Base-by-base conservation (phyloP, 2,888 invertebrate species). In the Megaustenia siamemsis region DNA sequence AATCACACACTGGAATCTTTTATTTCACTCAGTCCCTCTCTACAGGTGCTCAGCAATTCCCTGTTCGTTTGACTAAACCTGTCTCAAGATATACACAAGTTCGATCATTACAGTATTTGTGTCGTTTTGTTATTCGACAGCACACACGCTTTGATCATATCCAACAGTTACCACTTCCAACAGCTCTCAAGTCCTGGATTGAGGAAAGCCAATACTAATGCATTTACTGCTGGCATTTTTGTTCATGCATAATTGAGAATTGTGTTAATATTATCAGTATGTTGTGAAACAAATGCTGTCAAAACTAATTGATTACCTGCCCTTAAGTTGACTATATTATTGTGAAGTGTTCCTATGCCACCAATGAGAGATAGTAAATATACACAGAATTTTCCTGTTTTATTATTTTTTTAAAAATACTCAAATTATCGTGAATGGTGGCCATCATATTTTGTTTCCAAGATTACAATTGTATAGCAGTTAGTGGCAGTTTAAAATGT, bases 51-150 rank as follows among this genome's bases (percentile, higher is more conserved):
- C 96, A 96, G 18, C 96, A 96, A 85, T 96, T 96, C 94, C 96
- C 96, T 12, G 96, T 97, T 38, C 95, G 96, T 86, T 94, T 97
- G 45, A 96, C 96, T 43, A 96, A 96, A 92, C 97, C 97, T 15
- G 95, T 97, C 49, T 97, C 96, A 83, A 95, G 97, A 83, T 96
- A 96, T 91, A 96, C 95, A 45, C 96, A 96, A 93, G 95, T 95
- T 86, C 95, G 96, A 87, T 96, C 96, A 68, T 94, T 97, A 89
- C 96, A 96, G 93, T 96, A 96, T 94, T 94, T 97, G 80, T 96
- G 96, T 91, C 95, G 96, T 71, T 96, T 96, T 92, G 96, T 96
- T 43, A 96, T 97, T 89, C 95, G 96, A 89, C 96, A 96, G 90
- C 95, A 95, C 91, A 96, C 95, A 56, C 95, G 96, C 90, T 94